A percentile compares a stretch with the other conserved stretches of the same genome.
Evolutionary conservation across 2,888 invertebrate species (phyloP).

Genomic region (Erebia epiphron): DNA sequence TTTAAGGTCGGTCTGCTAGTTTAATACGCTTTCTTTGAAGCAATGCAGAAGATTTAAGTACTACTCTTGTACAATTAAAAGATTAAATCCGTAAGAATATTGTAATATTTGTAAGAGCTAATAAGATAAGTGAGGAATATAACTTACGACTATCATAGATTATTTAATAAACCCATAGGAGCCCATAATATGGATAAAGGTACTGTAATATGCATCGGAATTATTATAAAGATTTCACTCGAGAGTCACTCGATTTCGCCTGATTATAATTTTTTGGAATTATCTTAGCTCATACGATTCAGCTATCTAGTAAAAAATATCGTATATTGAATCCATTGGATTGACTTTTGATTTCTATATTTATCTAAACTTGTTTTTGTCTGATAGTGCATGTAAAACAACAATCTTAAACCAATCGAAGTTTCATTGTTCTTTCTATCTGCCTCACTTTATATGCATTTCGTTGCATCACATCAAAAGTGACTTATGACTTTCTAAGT

Average conservation of each 20-base stretch:
- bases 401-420: not conserved
- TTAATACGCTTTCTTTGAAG: not conserved
- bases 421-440: not conserved
- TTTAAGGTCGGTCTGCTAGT: not conserved
- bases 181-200: too few species aligned
- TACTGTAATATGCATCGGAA: too few species aligned
- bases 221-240: too few species aligned
- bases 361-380: too few species aligned
- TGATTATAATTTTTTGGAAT: too few species aligned
- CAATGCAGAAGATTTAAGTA: not conserved
- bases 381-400: too few species aligned
- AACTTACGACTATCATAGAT: not conserved
- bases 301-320: too few species aligned
- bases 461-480: not conserved
- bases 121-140: not conserved
- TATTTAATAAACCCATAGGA: not conserved
- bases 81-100: not conserved
- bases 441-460: not conserved
- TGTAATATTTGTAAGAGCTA: not conserved
- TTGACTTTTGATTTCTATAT: too few species aligned
- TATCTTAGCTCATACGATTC: too few species aligned
- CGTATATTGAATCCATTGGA: too few species aligned
- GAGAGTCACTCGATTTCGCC: too few species aligned
- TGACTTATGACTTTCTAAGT: not conserved
- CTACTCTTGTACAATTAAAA: not conserved